Evolutionary conservation across 1,140 invertebrate species (phyloP).

Genomic region (Adelges cooleyi): DNA sequence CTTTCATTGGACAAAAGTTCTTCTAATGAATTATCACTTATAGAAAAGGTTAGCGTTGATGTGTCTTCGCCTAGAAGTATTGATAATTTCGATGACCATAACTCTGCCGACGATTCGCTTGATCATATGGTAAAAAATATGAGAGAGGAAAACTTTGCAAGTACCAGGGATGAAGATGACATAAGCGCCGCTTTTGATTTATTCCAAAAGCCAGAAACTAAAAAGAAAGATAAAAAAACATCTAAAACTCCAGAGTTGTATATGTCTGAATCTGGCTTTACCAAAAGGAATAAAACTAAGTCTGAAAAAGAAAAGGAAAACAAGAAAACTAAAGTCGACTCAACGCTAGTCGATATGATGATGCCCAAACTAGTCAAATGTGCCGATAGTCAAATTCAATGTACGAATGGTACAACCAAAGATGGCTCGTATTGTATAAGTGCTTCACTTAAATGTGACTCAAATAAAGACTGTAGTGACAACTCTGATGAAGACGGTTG

Average conservation of each 20-base stretch:
- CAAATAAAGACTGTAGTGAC: slow-evolving; percentile 50
- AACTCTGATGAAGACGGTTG: slow-evolving; percentile 53
- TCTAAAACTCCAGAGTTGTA: slow-evolving; percentile 26
- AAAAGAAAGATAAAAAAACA: slow-evolving; percentile 31
- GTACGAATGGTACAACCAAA: slow-evolving; percentile 44
- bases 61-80: not conserved
- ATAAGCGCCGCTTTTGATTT: slow-evolving; percentile 6
- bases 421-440: slow-evolving; percentile 46
- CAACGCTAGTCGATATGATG: not conserved
- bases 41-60: not conserved
- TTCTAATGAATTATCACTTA: not conserved
- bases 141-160: not conserved
- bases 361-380: slow-evolving; percentile 27
- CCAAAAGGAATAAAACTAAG: slow-evolving; percentile 15
- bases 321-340: slow-evolving; percentile 12
- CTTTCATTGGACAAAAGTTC: not conserved
- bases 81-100: not conserved
- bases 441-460: slow-evolving; percentile 47
- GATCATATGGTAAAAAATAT: not conserved
- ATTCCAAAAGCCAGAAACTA: slow-evolving; percentile 29
- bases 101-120: not conserved
- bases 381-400: slow-evolving; percentile 47
- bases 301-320: slow-evolving; percentile 11
- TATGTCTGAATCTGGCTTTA: not conserved
- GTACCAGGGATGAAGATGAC: not conserved